Percentiles rank a stretch among this genome's conserved stretches.
Evolutionary conservation across 2,888 invertebrate species (phyloP).

Genomic region (Hirtodrosophila confusa): DNA sequence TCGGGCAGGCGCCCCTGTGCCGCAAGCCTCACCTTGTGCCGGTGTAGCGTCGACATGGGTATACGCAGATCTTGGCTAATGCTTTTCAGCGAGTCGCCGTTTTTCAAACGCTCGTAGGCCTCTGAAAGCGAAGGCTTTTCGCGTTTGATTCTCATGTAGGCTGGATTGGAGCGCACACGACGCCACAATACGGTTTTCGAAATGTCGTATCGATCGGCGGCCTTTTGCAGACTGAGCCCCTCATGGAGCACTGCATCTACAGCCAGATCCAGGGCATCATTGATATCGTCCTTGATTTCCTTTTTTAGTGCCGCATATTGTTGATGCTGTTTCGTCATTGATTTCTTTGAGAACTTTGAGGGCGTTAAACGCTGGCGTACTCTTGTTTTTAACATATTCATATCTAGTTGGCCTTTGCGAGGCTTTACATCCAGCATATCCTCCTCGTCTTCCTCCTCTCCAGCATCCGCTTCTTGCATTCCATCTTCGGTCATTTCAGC

Average conservation of each 20-base stretch:
- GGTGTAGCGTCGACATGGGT: conserved; percentile 84
- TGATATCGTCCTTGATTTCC: conserved; percentile 63
- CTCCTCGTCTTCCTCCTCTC: conserved; percentile 58
- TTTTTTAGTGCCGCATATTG: conserved; percentile 56
- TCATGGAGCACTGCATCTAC: conserved; percentile 82
- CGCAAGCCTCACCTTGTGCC: conserved; percentile 83
- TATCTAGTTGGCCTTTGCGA: conserved; percentile 52
- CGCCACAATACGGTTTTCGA: conserved; percentile 84
- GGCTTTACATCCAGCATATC: conserved; percentile 57
- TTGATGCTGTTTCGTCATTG: conserved; percentile 44
- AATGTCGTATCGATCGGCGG: conserved; percentile 82
- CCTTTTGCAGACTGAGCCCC: conserved; percentile 83
- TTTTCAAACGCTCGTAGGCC: conserved; percentile 82
- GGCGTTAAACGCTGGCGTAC: conserved; percentile 34
- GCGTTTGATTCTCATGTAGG: conserved; percentile 81
- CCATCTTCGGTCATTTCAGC: conserved; percentile 58
- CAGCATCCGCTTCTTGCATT: conserved; percentile 46
- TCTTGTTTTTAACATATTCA: conserved; percentile 40
- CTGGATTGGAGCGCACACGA: conserved; percentile 82
- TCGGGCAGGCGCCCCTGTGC: conserved; percentile 82
- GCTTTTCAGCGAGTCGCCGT: conserved; percentile 82
- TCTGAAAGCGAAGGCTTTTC: conserved; percentile 81
- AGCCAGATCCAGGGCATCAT: conserved; percentile 79
- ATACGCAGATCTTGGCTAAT: conserved; percentile 83
- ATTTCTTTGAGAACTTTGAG: conserved; percentile 40